These are phyloP conservation scores for Stegastes partitus DNA, from an alignment of 2,113 vertebrate genomes.

Conservation along the genomic window DNA sequence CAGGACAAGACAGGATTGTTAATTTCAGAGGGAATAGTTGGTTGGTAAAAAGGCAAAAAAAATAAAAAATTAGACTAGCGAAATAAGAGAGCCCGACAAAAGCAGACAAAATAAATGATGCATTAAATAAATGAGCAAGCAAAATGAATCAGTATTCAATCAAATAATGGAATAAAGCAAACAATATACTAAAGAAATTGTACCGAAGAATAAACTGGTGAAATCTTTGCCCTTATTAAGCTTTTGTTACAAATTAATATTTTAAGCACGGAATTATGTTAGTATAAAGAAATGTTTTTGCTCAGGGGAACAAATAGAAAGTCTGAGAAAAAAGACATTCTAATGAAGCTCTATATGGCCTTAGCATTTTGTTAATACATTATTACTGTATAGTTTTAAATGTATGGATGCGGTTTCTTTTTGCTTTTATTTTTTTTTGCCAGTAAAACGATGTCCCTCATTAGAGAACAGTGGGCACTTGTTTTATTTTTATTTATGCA, in stretches of 20 bases:
- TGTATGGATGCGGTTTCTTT: neutral
- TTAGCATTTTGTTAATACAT: conserved; percentile 6
- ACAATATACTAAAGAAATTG: neutral
- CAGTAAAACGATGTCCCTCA: neutral
- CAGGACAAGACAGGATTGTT: neutral
- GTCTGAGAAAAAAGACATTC: neutral
- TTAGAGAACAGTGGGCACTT: neutral
- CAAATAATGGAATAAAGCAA: neutral
- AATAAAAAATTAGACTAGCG: neutral
- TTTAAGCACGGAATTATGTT: neutral
- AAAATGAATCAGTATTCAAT: neutral
- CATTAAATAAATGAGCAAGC: neutral
- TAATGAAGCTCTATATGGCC: conserved; percentile 4
- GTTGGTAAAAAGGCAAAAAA: neutral
- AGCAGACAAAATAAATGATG: neutral
- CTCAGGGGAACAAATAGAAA: neutral
- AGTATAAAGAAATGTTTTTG: neutral
- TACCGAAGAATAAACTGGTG: neutral
- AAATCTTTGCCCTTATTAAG: neutral
- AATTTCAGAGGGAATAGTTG: conserved; percentile 2
- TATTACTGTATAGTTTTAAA: conserved; percentile 1
- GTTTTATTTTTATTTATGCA: neutral
- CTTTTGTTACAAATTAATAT: neutral
- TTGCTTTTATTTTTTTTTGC: neutral
- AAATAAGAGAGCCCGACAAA: neutral